These are phyloP conservation scores for Nephila pilipes DNA, from an alignment of 1,140 invertebrate species.

Conservation along the genomic window DNA sequence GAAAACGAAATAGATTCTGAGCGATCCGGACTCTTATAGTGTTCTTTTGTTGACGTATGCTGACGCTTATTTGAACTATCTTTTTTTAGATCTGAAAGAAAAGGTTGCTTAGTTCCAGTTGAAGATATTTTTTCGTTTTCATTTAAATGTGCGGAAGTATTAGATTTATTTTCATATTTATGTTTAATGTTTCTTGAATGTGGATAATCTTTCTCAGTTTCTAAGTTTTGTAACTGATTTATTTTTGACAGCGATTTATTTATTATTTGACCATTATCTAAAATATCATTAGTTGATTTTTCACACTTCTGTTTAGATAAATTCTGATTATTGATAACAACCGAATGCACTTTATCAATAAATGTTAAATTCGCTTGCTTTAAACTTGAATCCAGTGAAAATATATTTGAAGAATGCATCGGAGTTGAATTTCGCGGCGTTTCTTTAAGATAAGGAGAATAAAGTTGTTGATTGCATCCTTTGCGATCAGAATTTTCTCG, in stretches of 20 bases:
- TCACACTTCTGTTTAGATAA: neutral
- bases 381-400: neutral
- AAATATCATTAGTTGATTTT: neutral
- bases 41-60: neutral
- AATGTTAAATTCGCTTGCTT: neutral
- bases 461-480: neutral
- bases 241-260: neutral
- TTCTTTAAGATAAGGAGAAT: neutral
- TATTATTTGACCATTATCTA: neutral
- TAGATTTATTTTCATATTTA: neutral
- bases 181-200: neutral
- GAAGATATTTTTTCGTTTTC: neutral
- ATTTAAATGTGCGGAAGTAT: neutral
- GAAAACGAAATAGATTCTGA: neutral
- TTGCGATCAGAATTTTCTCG: neutral
- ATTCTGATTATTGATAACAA: neutral
- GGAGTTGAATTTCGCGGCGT: neutral
- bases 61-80: neutral
- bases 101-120: neutral
- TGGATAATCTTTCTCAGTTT: neutral
- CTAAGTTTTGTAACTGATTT: neutral
- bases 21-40: neutral
- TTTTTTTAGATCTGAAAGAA: neutral
- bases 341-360: neutral
- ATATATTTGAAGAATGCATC: neutral